phyloP scores from a whole-genome alignment of 1,140 invertebrate species.

The Drosophila pruinosa region DNA sequence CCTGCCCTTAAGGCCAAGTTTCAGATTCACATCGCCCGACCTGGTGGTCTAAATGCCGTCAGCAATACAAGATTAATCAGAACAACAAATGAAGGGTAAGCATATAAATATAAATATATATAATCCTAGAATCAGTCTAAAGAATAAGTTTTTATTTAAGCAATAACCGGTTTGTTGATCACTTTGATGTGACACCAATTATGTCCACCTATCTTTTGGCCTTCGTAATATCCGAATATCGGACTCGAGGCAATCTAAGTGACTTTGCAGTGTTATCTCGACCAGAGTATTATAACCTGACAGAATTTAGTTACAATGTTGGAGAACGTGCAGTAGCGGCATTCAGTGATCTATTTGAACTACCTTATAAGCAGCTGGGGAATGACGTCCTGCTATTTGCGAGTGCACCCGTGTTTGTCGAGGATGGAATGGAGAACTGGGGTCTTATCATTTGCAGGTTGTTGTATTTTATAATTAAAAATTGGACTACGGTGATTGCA shows the following conservation, averaged over 20 bases:
- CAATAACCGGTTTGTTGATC: conserved; percentile 46
- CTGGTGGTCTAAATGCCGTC: conserved; percentile 84
- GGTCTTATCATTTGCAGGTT: conserved; percentile 88
- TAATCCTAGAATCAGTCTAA: background rate
- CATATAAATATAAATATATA: background rate
- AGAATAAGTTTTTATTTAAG: conserved; percentile 34
- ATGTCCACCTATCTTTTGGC: conserved; percentile 92
- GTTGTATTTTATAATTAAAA: background rate
- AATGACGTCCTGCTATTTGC: conserved; percentile 86
- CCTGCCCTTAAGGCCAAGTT: conserved; percentile 93
- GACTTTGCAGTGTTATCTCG: conserved; percentile 86
- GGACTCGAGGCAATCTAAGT: conserved; percentile 63
- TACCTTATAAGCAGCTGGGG: conserved; percentile 74
- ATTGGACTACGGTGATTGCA: too few species aligned
- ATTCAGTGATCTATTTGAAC: conserved; percentile 83
- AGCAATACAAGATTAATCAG: conserved; percentile 83
- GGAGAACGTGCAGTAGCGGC: conserved; percentile 83
- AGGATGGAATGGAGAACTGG: conserved; percentile 94
- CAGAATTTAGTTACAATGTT: conserved; percentile 84
- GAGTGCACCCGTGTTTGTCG: conserved; percentile 89
- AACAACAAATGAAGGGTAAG: conserved; percentile 43
- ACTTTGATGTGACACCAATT: conserved; percentile 84
- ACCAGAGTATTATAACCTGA: conserved; percentile 86
- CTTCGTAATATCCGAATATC: conserved; percentile 89
- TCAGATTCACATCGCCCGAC: conserved; percentile 86